Percentiles rank a stretch among this genome's conserved stretches.
phyloP scores from a whole-genome alignment of 92 coral and sea anemone species.

The Phenganax stokvisi region DNA sequence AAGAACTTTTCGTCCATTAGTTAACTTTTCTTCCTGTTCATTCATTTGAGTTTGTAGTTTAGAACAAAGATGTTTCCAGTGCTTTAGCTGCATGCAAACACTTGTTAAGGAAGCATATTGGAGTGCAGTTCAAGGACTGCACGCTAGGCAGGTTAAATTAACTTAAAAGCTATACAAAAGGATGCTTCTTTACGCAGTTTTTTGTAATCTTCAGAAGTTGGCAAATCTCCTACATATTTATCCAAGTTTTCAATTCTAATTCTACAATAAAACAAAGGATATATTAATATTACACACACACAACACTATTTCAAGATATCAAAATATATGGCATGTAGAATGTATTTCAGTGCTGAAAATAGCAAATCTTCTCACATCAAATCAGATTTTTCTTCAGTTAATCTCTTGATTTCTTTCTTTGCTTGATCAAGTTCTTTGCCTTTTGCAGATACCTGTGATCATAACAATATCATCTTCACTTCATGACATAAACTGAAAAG shows the following conservation, averaged over 20 bases:
- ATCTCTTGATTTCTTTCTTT: conserved; percentile 12
- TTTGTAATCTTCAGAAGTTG: conserved; percentile 37
- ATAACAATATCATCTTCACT: neutral
- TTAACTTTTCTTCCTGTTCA: conserved; percentile 31
- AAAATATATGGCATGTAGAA: neutral
- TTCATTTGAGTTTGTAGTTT: conserved; percentile 28
- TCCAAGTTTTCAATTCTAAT: conserved; percentile 35
- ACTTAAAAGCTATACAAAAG: neutral
- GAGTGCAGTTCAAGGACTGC: neutral
- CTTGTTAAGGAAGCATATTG: neutral
- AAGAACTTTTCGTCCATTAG: conserved; percentile 29
- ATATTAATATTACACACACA: neutral
- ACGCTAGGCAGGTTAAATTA: neutral
- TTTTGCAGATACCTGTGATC: conserved; percentile 3
- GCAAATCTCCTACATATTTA: conserved; percentile 28
- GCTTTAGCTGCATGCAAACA: conserved; percentile 17
- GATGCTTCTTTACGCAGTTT: conserved; percentile 34
- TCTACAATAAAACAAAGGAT: neutral
- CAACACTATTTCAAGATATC: neutral
- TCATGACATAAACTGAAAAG: neutral
- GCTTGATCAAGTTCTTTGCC: conserved; percentile 5
- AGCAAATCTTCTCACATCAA: conserved; percentile 11
- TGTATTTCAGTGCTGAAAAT: neutral
- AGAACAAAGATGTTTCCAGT: conserved; percentile 28
- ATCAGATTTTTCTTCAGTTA: conserved; percentile 18